Percentiles rank a stretch among this genome's conserved stretches.
phyloP scores from a whole-genome alignment of 92 coral and sea anemone species.

The Zoanthus solanderi region DNA sequence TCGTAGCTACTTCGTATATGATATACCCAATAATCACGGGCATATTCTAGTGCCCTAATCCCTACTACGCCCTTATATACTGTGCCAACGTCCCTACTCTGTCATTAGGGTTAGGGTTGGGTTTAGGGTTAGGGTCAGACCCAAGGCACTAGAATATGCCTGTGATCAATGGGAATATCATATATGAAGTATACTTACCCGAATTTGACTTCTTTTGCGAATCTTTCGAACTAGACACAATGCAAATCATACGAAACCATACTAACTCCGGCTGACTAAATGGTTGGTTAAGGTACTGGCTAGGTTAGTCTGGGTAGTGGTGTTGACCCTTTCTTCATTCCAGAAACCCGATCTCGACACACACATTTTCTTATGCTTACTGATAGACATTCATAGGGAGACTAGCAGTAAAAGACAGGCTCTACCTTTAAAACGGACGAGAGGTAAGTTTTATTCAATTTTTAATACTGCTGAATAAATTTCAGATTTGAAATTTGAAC shows the following conservation, averaged over 20 bases:
- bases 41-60: no score
- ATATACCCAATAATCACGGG: neutral
- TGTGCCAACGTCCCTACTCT: neutral
- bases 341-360: neutral
- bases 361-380: no score
- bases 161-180: neutral
- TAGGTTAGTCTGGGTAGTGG: neutral
- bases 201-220: neutral
- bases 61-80: no score
- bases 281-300: neutral
- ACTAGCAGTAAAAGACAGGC: no score
- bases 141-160: neutral
- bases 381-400: no score
- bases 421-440: no score
- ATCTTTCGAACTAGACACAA: neutral
- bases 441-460: no score
- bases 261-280: neutral
- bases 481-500: no score
- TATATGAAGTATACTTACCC: neutral
- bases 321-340: neutral
- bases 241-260: neutral
- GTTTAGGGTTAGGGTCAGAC: no score
- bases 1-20: neutral
- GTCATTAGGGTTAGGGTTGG: no score
- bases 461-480: no score